phyloP scores from a whole-genome alignment of 2,113 vertebrate species.

The Corythaeola cristata region DNA sequence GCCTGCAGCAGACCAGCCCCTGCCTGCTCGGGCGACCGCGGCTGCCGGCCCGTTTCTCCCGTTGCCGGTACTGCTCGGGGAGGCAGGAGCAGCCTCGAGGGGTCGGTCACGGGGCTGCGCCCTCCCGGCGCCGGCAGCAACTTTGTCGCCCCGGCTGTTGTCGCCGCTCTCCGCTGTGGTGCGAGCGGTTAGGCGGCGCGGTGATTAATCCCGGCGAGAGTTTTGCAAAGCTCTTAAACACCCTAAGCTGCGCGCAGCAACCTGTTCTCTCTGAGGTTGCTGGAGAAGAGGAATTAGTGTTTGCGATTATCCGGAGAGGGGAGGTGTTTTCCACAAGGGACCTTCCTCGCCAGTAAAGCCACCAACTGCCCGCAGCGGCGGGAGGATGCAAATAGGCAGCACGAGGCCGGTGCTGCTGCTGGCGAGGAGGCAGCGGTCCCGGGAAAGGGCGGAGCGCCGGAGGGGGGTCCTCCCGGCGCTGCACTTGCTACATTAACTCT shows the following conservation, averaged over 20 bases:
- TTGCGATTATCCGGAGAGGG: neutral
- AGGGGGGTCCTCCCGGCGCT: neutral
- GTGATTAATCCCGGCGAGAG: neutral
- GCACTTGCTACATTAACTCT: slow-evolving; percentile 48
- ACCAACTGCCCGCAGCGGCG: neutral
- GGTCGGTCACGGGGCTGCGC: neutral
- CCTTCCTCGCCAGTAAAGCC: neutral
- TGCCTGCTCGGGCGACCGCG: too few relatives aligned
- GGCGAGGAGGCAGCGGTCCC: slow-evolving; percentile 42
- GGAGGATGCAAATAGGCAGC: slow-evolving; percentile 38
- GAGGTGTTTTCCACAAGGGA: neutral
- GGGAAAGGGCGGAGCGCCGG: slow-evolving; percentile 60
- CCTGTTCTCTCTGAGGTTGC: slow-evolving; percentile 27
- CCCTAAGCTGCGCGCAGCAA: neutral
- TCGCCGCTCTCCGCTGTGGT: neutral
- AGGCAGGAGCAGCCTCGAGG: neutral
- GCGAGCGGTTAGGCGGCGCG: neutral
- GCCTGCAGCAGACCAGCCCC: neutral
- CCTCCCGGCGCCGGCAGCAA: neutral
- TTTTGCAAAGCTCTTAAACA: slow-evolving; percentile 15
- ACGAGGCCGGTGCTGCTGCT: neutral
- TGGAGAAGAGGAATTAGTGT: neutral
- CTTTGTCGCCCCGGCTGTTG: neutral
- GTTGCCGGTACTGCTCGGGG: neutral
- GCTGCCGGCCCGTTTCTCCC: too few relatives aligned